Evolutionary conservation across 2,888 invertebrate species (phyloP), one percentile per base, ranked within the genome.

Genomic region (Philonicus albiceps): DNA sequence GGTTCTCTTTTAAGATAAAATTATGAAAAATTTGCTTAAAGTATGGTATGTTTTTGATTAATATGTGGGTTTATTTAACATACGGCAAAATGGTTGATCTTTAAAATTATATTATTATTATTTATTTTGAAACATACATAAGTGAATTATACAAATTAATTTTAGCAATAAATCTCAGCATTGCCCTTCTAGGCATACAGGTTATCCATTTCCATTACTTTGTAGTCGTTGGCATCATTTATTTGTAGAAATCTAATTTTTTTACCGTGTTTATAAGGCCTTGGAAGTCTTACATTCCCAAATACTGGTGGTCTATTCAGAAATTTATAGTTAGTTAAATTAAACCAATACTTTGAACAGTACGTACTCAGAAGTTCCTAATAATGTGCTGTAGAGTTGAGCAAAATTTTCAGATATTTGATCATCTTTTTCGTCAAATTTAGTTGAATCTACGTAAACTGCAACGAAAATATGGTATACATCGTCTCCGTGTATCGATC

Each of bases 401-500:
- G 22, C 64, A 22, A 64, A 64, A 27, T 64, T 22, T 64, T 27
- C 19, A 3, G 64, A 11, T 64, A 64, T 64, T 64, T 11, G 64
- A 27, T 64, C 27, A 27, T 64, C 64, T 64, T 8, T 64, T 64
- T 64, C 2, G 2, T 7, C 8, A 22, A 64, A 64, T 27, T 11
- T 19, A 22, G n/a, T 64, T 27, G 3, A 2, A 22, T 64, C 64
- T 11, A 64, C 8, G 27, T 64, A 64, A 27, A 8, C 64, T n/a
- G 22, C 22, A 11, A 27, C 27, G 27, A 64, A 64, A 64, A 64
- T 64, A 7, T 64, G 64, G 27, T 64, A 64, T 11, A 64, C 11
- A 22, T 64, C 64, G 27, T 19, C 19, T 5, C 49, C 49, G 19
- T 49, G 49, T 88, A 94, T 49, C 4, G 78, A 31, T 4, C 86